phyloP scores from a whole-genome alignment of 2,113 vertebrate genomes.

The Etheostoma cragini region DNA sequence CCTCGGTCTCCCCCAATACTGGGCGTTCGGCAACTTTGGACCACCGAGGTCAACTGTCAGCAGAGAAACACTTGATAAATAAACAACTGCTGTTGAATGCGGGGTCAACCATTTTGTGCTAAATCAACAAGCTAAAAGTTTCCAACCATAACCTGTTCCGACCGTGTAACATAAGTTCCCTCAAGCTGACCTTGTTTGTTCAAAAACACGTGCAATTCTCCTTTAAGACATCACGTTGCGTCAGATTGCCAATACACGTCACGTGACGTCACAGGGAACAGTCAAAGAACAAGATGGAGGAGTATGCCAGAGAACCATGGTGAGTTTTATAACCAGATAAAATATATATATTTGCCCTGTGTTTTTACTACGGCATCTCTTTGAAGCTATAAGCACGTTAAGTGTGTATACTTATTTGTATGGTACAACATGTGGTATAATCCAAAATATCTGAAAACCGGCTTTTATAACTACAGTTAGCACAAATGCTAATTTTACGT shows the following conservation, averaged over 20 bases:
- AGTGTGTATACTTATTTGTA: background rate
- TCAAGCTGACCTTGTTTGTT: background rate
- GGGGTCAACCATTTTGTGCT: background rate
- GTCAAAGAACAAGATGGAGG: constrained; percentile 92
- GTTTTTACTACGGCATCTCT: rapidly evolving
- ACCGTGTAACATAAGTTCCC: background rate
- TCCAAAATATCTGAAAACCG: background rate
- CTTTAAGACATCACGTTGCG: constrained; percentile 32
- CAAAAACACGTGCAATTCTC: background rate
- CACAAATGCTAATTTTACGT: constrained; percentile 51
- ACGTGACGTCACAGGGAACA: constrained; percentile 66
- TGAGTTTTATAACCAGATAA: constrained; percentile 72
- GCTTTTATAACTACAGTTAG: constrained; percentile 43
- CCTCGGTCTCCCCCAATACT: background rate
- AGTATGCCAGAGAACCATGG: constrained; percentile 95
- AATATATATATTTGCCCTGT: rapidly evolving
- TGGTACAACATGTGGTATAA: background rate
- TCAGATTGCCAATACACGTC: constrained; percentile 33
- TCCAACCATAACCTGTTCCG: background rate
- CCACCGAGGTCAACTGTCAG: background rate
- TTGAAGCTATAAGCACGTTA: rapidly evolving
- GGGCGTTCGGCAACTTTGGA: background rate
- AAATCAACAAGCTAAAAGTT: background rate
- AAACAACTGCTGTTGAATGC: background rate
- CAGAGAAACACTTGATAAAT: background rate